These are phyloP conservation scores for Crioceris asparagi DNA, from an alignment of 2,888 invertebrate genomes.

Conservation along the genomic window DNA sequence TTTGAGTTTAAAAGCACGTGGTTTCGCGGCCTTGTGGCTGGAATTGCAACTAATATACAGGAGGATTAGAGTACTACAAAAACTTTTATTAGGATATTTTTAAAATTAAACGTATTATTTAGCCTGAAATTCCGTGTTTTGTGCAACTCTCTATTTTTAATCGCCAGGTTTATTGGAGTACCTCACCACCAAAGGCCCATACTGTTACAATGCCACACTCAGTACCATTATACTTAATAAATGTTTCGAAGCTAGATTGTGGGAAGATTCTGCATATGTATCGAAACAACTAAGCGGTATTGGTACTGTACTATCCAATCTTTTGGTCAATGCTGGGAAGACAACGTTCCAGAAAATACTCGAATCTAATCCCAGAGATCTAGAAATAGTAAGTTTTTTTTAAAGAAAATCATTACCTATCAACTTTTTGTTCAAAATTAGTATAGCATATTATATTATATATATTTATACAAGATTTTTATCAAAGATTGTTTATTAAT, in stretches of 20 bases:
- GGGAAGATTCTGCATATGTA: conserved; percentile 64
- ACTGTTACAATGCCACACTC: conserved; percentile 44
- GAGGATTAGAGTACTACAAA: too few relatives aligned
- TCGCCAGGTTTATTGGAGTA: conserved; percentile 50
- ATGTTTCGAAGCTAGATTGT: conserved; percentile 55
- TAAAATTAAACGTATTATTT: too few relatives aligned
- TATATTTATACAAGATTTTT: not conserved
- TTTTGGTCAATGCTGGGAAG: conserved; percentile 56
- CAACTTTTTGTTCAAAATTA: not conserved
- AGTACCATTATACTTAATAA: conserved; percentile 54
- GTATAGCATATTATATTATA: not conserved
- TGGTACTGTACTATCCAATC: conserved; percentile 51
- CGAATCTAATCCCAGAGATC: conserved; percentile 58
- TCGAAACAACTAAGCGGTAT: conserved; percentile 62
- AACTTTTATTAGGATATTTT: too few relatives aligned
- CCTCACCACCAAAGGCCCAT: conserved; percentile 35
- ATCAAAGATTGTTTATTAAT: not conserved
- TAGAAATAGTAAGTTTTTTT: conserved; percentile 52
- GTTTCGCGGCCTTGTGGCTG: too few relatives aligned
- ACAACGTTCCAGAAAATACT: conserved; percentile 52
- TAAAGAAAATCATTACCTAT: not conserved
- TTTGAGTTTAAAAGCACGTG: too few relatives aligned
- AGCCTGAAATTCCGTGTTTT: too few relatives aligned
- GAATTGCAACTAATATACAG: too few relatives aligned
- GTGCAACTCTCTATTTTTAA: too few relatives aligned